phyloP scores from a whole-genome alignment of 23 tunicate species.

The Oikopleura albicans region DNA sequence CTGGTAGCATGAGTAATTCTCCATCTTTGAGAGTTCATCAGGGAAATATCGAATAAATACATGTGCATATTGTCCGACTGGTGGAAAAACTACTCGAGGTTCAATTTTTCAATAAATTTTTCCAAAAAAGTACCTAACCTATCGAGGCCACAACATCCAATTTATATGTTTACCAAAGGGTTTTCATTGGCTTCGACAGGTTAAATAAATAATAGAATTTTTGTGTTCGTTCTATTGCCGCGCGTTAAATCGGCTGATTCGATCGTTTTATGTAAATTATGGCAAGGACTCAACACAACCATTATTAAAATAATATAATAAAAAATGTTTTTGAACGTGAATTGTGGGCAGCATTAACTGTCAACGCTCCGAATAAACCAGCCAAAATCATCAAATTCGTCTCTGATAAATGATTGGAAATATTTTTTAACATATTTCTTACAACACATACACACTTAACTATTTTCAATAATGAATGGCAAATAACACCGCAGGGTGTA shows the following conservation, averaged over 20 bases:
- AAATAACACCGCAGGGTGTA: no score
- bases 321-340: neutral
- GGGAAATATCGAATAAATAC: neutral
- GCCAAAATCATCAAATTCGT: neutral
- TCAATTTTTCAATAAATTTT: no score
- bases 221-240: no score
- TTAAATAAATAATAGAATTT: no score
- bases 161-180: neutral
- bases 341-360: neutral
- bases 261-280: no score
- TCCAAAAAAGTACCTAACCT: no score
- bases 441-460: no score
- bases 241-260: no score
- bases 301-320: no score
- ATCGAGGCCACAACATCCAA: neutral
- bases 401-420: neutral
- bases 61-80: slow-evolving; percentile 9
- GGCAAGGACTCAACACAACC: no score
- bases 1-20: neutral
- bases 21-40: neutral
- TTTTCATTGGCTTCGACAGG: neutral
- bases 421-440: no score
- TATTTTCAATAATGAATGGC: no score
- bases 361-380: neutral
- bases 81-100: neutral